Conservation (phyloP, 2,797 vertebrate species). For the Spondyliosoma cantharus region DNA sequence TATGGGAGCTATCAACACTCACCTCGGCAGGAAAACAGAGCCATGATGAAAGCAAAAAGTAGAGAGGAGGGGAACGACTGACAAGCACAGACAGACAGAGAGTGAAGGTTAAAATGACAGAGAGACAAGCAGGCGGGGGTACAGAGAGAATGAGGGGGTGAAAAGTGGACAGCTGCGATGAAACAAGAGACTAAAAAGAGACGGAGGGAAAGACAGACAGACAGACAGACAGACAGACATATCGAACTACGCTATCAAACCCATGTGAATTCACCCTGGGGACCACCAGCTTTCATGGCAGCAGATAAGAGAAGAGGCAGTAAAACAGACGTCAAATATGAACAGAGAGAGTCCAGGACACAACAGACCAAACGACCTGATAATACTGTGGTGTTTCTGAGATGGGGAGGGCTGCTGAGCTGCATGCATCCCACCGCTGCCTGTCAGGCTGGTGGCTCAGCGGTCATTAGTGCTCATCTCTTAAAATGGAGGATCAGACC, state of each 20-base stretch:
- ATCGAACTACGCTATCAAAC: slow-evolving; percentile 25
- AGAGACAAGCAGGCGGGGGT: slow-evolving; percentile 55
- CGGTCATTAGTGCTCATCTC: slow-evolving; percentile 43
- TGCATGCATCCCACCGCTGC: slow-evolving; percentile 9
- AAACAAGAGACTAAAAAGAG: slow-evolving; percentile 57
- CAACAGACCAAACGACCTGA: slow-evolving; percentile 6
- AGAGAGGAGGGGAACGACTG: slow-evolving; percentile 59
- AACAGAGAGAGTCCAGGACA: slow-evolving; percentile 11
- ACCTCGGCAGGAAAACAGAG: slow-evolving; percentile 70
- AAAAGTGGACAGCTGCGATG: slow-evolving; percentile 68
- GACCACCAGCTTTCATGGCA: slow-evolving; percentile 28
- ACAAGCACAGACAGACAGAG: slow-evolving; percentile 70
- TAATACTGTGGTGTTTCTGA: slow-evolving; percentile 5
- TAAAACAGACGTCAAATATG: slow-evolving; percentile 20
- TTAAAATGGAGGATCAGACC: slow-evolving; percentile 45
- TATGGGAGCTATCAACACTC: slow-evolving; percentile 78
- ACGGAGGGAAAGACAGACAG: slow-evolving; percentile 34
- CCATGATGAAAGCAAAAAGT: slow-evolving; percentile 70
- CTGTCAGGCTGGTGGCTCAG: slow-evolving; percentile 39
- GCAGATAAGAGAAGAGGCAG: slow-evolving; percentile 21
- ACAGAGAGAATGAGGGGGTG: slow-evolving; percentile 39
- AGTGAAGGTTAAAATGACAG: slow-evolving; percentile 78
- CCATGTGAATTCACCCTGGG: slow-evolving; percentile 28
- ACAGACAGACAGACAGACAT: slow-evolving; percentile 12
- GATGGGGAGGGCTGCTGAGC: neutral